Evolutionary conservation across 2,888 invertebrate species (phyloP), one percentile per base, ranked within the genome.

Genomic region (Parnassius glacialis): DNA sequence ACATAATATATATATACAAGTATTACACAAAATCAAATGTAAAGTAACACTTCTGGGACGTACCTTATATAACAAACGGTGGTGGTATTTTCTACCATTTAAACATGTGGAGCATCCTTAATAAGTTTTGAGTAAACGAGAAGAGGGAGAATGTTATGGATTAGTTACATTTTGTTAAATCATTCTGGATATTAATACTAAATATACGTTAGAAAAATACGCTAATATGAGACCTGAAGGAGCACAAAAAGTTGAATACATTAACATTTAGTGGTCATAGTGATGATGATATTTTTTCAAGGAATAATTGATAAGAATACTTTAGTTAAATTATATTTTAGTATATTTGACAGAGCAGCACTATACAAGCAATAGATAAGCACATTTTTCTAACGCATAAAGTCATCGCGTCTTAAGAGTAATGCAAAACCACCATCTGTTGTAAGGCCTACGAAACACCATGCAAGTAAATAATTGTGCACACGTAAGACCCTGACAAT

Each of bases 81-180:
- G 89, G 85, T 85, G 87, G 90, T 84, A 87, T 80, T 82, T 83
- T 79, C 78, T 84, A 90, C 90, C 90, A 84, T 87, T 85, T 87
- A 87, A 87, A 87, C 85, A 86, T 86, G 87, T 88, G 82, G 89
- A 83, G 84, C 89, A 88, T 90, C 91, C 91, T 90, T 90, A 90
- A 88, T 85, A 83, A 89, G 89, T 90, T 90, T 90, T 88, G 90
- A 88, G 83, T 88, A 85, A 87, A 87, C 84, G 85, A 84, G 85
- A 88, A 87, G 87, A 87, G 87, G 90, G 91, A 91, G 90, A 91
- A 91, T 90, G 90, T 91, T 90, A 91, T 91, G 91, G 89, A 91
- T 91, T 91, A 91, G 91, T 91, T 84, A 87, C 83, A 87, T 83
- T 82, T 82, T 76, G 75, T 81, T 80, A 85, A 77, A 78, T 75